These are phyloP conservation scores for Sebastes variabilis DNA, from an alignment of 2,797 vertebrate species.

Conservation along the genomic window DNA sequence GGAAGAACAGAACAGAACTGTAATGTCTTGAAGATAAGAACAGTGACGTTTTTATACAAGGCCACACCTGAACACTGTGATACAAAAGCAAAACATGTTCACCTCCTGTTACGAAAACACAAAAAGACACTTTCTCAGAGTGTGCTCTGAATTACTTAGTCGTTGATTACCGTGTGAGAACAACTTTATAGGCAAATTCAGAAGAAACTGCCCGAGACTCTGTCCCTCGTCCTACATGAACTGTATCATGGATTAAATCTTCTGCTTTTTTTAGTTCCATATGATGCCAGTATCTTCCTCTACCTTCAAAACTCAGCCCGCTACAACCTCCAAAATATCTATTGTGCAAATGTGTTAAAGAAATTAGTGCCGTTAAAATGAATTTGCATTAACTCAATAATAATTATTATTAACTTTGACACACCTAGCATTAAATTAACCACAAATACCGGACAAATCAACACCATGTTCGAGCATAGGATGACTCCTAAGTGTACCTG, in stretches of 20 bases:
- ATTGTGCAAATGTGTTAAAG: too few relatives aligned
- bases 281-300: too few relatives aligned
- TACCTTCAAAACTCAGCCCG: too few relatives aligned
- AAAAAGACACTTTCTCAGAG: neutral
- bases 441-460: neutral
- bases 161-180: neutral
- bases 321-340: too few relatives aligned
- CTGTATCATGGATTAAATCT: neutral
- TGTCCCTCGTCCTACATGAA: accelerated
- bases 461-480: neutral
- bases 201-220: neutral
- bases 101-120: neutral
- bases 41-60: neutral
- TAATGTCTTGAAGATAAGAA: neutral
- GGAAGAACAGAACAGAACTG: neutral
- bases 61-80: neutral
- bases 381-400: too few relatives aligned
- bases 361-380: too few relatives aligned
- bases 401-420: too few relatives aligned
- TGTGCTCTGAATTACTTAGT: neutral
- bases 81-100: neutral
- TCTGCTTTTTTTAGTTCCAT: neutral
- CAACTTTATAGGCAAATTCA: neutral
- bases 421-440: too few relatives aligned
- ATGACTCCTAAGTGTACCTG: neutral